phyloP scores from a whole-genome alignment of 2,888 invertebrate genomes.

The Galerucella calmariensis region DNA sequence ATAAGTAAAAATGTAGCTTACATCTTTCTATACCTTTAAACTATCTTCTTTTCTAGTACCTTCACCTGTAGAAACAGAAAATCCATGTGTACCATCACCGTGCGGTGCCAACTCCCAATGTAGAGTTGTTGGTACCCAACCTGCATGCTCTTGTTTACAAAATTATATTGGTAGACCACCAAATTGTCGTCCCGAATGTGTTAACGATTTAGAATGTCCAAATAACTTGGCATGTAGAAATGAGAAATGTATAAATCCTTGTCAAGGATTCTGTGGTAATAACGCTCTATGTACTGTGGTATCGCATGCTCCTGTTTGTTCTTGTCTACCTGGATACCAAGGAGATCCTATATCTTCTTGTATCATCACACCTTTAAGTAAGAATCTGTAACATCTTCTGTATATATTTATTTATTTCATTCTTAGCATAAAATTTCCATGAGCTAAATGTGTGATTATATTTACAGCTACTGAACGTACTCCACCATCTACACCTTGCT shows the following conservation, averaged over 20 bases:
- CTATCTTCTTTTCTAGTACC: constrained; percentile 62
- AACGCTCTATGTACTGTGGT: constrained; percentile 86
- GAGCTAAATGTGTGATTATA: constrained; percentile 33
- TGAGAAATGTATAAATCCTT: constrained; percentile 86
- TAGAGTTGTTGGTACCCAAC: constrained; percentile 80
- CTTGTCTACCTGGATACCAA: constrained; percentile 83
- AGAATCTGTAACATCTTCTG: constrained; percentile 44
- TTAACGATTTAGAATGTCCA: constrained; percentile 83
- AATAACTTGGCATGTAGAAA: constrained; percentile 84
- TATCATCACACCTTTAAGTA: constrained; percentile 59
- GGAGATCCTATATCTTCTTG: constrained; percentile 80
- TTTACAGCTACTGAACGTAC: constrained; percentile 72
- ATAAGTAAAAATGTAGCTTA: constrained; percentile 22
- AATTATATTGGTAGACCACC: constrained; percentile 88
- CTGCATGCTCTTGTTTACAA: constrained; percentile 85
- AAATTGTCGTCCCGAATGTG: constrained; percentile 87
- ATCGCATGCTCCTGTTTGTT: constrained; percentile 84
- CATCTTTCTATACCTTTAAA: constrained; percentile 35
- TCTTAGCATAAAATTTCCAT: not conserved
- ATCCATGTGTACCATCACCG: constrained; percentile 84
- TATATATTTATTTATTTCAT: not conserved
- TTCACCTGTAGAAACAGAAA: constrained; percentile 64
- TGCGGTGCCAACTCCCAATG: constrained; percentile 88
- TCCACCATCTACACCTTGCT: constrained; percentile 79
- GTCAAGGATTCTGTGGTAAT: constrained; percentile 81